Conservation (phyloP, 1,140 invertebrate genomes). For the Lepidostoma basale region DNA sequence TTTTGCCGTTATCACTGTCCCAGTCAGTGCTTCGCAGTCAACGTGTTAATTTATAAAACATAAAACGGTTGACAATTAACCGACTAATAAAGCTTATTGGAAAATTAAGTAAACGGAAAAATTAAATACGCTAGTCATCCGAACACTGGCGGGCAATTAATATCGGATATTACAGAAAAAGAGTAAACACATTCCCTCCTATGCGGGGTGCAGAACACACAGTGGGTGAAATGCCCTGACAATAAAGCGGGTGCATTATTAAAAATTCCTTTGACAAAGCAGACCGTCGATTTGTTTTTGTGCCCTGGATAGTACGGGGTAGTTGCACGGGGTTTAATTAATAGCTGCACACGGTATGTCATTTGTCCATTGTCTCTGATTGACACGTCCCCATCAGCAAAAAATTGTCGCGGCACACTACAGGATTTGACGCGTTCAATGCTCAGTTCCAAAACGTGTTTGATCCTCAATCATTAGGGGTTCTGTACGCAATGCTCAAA, state of each 20-base stretch:
- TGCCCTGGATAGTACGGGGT: neutral
- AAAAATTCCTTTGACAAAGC: constrained; percentile 59
- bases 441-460: neutral
- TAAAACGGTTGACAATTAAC: too few species aligned
- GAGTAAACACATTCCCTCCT: neutral
- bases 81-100: too few species aligned
- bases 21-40: too few species aligned
- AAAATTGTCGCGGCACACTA: neutral
- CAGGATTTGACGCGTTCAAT: constrained; percentile 13
- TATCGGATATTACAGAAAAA: constrained; percentile 22
- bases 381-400: constrained; percentile 18
- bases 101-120: neutral
- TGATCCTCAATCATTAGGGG: neutral
- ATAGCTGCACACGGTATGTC: constrained; percentile 27
- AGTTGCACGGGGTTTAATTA: constrained; percentile 33
- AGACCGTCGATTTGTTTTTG: constrained; percentile 55
- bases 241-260: constrained; percentile 50
- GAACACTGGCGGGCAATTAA: constrained; percentile 8
- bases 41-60: too few species aligned
- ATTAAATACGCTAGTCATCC: constrained; percentile 3
- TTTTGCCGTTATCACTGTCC: too few species aligned
- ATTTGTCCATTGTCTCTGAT: constrained; percentile 35
- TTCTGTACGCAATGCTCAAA: neutral
- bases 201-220: neutral
- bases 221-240: constrained; percentile 4